Evolutionary conservation across 1,140 invertebrate species (phyloP), one percentile per base, ranked within the genome.

Genomic region (Euura saliciscinereae): DNA sequence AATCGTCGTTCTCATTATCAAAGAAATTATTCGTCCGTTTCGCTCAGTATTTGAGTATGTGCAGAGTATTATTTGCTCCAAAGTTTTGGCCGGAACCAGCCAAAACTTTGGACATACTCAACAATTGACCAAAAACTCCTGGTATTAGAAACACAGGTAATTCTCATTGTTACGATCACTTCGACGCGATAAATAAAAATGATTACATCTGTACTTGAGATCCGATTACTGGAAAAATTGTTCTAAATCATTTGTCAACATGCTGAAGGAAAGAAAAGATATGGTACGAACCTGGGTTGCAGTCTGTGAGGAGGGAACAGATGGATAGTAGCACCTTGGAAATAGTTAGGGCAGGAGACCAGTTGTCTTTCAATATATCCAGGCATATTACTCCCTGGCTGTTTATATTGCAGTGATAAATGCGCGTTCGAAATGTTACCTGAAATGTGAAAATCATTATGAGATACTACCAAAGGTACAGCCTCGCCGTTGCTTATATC

Each of bases 381-480:
- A 98, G 89, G 86, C 97, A 98, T 83, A 98, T 98, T 43, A 97
- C 96, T 78, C 97, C 97, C 90, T 98, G 96, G 87, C 96, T 97
- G 89, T 98, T 98, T 84, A 98, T 98, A 88, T 98, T 98, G 90
- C 97, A 98, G 83, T 98, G 97, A 85, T 98, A 98, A 87, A 98
- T 98, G 80, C 97, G 92, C 74, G 97, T 97, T 78, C 96, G 92
- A 90, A 99, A 99, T 86, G 96, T 97, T 68, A 99, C 96, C 95
- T 96, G 85, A 44, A 89, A 87, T 70, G 75, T 46, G 10, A 73
- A 46, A 43, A 65, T 10, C 68, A 51, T 69, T 44, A 59, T 42
- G 71, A 71, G 45, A 45, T 71, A 43, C 42, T 51, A 46, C 42
- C 8, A 13, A 51, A 69, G 65, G 4, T 28, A 74, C n/a, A 72